Evolutionary conservation across 1,140 invertebrate genomes (phyloP), one percentile per base, ranked within the genome.

Genomic region (Brachionus sp.): DNA sequence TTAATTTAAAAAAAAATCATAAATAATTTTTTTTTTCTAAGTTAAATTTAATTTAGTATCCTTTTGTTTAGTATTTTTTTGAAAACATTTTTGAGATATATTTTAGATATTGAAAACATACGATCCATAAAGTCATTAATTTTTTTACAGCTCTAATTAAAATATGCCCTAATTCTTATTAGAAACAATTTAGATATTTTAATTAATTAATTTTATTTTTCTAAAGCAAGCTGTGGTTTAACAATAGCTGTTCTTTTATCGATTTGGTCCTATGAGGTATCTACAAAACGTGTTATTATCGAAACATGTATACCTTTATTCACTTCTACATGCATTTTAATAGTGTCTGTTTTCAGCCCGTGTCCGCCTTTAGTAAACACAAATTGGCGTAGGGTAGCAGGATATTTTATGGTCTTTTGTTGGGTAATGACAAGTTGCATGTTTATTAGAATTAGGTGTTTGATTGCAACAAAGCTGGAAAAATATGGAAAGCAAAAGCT

Each of bases 251-350:
- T 78, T 50, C 37, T 78, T 33, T 37, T 78, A 23, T 78, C 75
- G 29, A 78, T 78, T 12, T 78, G 39, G 39, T 78, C 75, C 12
- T 80, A 80, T 66, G 46, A 80, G 25, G 77, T 80, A 3, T 62
- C 50, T 12, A 57, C 39, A 2, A 57, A 29, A 62, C 77, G 77
- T 13, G 57, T 80, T 10, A 80, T 66, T 4, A 6, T 62, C 2
- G 77, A 80, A 68, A 29, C 46, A 0, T 62, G 66, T 5, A 37
- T 82, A 7, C 44, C 37, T 19, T 1, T 68, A 16, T 19, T 25
- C 29, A 23, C 66, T 16, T 68, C 39, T 3, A 50, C 62, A 37
- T 82, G 66, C 19, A 70, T 66, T 46, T 29, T 82, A 6, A 35
- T 44, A 33, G 19, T 50, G 12, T 50, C 80, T 5, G 33, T 66